Percentiles rank a stretch among this genome's conserved stretches.
Evolutionary conservation across 2,888 invertebrate genomes (phyloP).

Genomic region (Eupithecia subfuscata): DNA sequence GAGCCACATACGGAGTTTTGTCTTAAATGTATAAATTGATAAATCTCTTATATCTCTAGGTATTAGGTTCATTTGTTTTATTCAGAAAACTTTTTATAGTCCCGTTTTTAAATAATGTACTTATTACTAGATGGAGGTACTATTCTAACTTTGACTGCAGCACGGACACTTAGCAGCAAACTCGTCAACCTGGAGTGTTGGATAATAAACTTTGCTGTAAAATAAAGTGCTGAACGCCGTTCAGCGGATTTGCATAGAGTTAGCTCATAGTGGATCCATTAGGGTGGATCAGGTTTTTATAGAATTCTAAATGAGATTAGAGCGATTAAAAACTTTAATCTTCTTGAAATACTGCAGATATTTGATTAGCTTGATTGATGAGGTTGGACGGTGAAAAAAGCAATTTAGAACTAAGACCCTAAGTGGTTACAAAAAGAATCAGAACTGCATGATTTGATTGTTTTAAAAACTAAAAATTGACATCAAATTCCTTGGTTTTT

Average conservation of each 20-base stretch:
- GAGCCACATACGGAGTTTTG: too few relatives aligned
- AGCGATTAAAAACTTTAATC: conserved; percentile 11
- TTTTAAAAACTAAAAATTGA: too few relatives aligned
- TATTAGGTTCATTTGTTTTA: too few relatives aligned
- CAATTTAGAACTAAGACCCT: neutral
- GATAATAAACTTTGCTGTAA: conserved; percentile 36
- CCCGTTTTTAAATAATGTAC: neutral
- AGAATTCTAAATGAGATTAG: conserved; percentile 11
- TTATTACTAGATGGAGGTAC: neutral
- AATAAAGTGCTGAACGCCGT: conserved; percentile 35
- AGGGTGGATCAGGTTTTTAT: conserved; percentile 19
- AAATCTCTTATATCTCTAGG: too few relatives aligned
- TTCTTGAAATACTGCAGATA: conserved; percentile 4
- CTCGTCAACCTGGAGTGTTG: conserved; percentile 37
- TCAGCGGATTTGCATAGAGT: conserved; percentile 32
- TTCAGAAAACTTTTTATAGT: neutral
- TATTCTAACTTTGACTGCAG: conserved; percentile 11
- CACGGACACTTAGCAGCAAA: conserved; percentile 33
- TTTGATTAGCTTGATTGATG: conserved; percentile 9
- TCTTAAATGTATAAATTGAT: too few relatives aligned
- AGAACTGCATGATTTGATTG: neutral
- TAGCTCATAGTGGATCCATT: conserved; percentile 27
- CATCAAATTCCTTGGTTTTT: too few relatives aligned
- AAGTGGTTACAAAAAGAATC: neutral
- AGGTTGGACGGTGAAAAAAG: neutral